Base-by-base conservation (phyloP, 1,140 invertebrate genomes). In the Drosophila saltans region DNA sequence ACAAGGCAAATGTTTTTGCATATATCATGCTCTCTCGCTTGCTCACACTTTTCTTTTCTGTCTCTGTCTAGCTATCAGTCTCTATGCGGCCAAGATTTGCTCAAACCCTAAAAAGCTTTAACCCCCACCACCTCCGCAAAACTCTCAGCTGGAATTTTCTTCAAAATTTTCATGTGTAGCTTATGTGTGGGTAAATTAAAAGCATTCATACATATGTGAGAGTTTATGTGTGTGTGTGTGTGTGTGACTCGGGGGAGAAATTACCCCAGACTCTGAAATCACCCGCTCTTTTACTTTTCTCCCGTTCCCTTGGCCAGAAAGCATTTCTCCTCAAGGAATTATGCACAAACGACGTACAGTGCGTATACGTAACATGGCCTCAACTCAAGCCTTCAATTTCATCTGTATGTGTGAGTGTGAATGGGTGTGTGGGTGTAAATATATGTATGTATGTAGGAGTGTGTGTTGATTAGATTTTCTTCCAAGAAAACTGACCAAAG, bases 401-500 rank as follows among this genome's bases (percentile, higher is more conserved):
- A 21, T 52, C 45, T 52, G 66, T 8, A 10, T 26, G 7, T 61
- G 57, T 36, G 41, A 21, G 45, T 48, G 28, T 43, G 58, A 52
- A 30, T 8, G 57, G 4, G 61, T 56, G 66, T 70, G 6, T 3
- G 6, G 3, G 33, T 36, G 6, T 36, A 7, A 3, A 2, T 30
- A 30, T 24, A 11, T 40, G 24, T 45, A 41, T 57, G 28, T 41
- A 33, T 10, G 56, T 2, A 36, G 45, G 66, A 61, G 57, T 76
- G 75, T 86, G 72, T 88, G 83, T 83, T 88, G 83, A 88, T 88
- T 88, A 88, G 83, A 86, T 88, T 88, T 86, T 88, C 83, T 88
- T 88, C 84, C 80, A 88, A 88, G 83, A 89, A 89, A 88, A 88
- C 83, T 89, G 80, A 88, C 80, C 83, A 83, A 88, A 85, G 82